These are phyloP conservation scores for Carassius auratus DNA, from an alignment of 2,113 vertebrate genomes.

Conservation along the genomic window DNA sequence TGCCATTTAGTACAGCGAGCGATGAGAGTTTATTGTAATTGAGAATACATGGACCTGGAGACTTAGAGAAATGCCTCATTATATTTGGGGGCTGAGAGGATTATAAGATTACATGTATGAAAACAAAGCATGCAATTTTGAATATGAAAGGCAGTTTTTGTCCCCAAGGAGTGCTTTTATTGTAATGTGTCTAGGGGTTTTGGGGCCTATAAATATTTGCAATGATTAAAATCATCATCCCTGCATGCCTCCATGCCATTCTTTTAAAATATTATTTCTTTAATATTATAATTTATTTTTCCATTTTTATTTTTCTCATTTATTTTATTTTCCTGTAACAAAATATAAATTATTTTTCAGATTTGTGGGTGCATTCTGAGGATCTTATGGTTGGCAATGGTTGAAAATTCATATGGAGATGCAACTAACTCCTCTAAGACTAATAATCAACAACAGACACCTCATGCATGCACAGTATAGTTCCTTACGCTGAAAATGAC, in stretches of 20 bases:
- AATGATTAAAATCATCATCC: too few species aligned
- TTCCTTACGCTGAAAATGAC: background rate
- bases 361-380: background rate
- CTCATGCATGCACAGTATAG: too few species aligned
- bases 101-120: slow-evolving; percentile 50
- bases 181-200: background rate
- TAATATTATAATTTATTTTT: too few species aligned
- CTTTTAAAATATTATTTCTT: too few species aligned
- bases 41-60: slow-evolving; percentile 13
- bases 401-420: background rate
- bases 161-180: background rate
- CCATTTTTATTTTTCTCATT: too few species aligned
- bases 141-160: slow-evolving; percentile 36
- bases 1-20: background rate
- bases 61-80: slow-evolving; percentile 39
- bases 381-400: background rate
- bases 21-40: slow-evolving; percentile 41
- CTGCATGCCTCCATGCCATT: too few species aligned
- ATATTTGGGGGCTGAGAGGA: slow-evolving; percentile 43
- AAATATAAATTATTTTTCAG: too few species aligned
- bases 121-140: background rate
- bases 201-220: background rate
- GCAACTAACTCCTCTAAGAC: background rate
- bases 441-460: background rate
- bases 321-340: too few species aligned